Conservation (phyloP, 2,888 invertebrate species). For the Petrolisthes cinctipes region DNA sequence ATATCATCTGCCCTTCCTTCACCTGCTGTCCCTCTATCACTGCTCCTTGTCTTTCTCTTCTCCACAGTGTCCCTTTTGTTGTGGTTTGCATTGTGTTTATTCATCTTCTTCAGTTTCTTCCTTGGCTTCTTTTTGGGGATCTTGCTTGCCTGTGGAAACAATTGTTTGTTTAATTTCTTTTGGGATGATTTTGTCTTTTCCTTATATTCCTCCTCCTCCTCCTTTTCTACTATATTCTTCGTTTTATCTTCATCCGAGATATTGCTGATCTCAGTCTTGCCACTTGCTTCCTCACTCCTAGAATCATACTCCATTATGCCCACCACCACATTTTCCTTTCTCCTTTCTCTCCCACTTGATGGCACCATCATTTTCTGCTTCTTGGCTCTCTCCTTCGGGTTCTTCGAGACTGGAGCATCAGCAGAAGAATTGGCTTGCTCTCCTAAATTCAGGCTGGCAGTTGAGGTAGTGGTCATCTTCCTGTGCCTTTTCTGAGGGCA, state of each 20-base stretch:
- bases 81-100: not conserved
- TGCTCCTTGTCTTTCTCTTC: not conserved
- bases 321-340: not conserved
- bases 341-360: not conserved
- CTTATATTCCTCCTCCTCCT: not conserved
- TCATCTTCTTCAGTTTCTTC: not conserved
- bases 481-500: not conserved
- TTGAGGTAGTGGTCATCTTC: too few species aligned
- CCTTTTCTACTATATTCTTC: not conserved
- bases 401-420: not conserved
- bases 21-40: conserved; percentile 2
- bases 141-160: not conserved
- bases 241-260: not conserved
- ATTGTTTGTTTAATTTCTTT: not conserved
- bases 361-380: not conserved
- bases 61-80: not conserved
- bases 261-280: not conserved
- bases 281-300: not conserved
- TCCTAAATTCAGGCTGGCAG: too few species aligned
- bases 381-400: not conserved
- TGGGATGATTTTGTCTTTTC: not conserved
- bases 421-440: too few species aligned
- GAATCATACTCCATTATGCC: not conserved
- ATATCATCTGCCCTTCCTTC: not conserved
- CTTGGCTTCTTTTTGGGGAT: not conserved